These are phyloP conservation scores for Berghia stephanieae DNA, from an alignment of 1,140 invertebrate species.

Conservation along the genomic window DNA sequence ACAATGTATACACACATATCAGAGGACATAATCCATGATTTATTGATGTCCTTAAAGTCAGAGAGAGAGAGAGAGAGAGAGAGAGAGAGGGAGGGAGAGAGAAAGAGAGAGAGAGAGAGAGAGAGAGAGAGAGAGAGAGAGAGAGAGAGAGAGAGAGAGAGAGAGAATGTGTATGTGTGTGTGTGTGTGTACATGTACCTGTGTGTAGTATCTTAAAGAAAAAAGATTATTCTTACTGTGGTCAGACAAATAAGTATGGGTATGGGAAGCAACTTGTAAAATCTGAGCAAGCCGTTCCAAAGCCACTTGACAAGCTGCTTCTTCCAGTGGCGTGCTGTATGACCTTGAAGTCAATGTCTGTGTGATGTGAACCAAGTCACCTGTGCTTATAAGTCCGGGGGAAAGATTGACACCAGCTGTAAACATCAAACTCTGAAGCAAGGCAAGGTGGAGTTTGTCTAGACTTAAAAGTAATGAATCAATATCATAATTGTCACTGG, in stretches of 20 bases:
- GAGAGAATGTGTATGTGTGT: background rate
- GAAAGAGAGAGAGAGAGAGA: background rate
- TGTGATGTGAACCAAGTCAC: conserved; percentile 35
- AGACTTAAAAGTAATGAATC: conserved; percentile 37
- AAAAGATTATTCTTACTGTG: conserved; percentile 13
- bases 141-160: background rate
- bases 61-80: background rate
- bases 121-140: background rate
- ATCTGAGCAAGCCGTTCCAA: conserved; percentile 57
- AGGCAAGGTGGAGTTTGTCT: conserved; percentile 55
- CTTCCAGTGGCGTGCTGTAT: conserved; percentile 13
- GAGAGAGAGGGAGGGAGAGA: background rate
- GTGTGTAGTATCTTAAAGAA: background rate
- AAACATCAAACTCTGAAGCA: conserved; percentile 54
- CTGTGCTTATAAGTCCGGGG: conserved; percentile 45
- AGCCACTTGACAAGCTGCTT: conserved; percentile 34
- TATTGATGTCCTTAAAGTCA: background rate
- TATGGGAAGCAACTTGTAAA: conserved; percentile 50
- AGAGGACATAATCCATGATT: too few relatives aligned
- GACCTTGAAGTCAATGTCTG: conserved; percentile 28
- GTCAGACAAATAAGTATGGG: conserved; percentile 27
- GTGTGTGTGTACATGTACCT: background rate
- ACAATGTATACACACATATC: too few relatives aligned
- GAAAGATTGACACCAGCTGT: conserved; percentile 52
- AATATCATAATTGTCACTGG: too few relatives aligned